phyloP scores from a whole-genome alignment of 2,797 vertebrate genomes.

The Arctocebus calabarensis region DNA sequence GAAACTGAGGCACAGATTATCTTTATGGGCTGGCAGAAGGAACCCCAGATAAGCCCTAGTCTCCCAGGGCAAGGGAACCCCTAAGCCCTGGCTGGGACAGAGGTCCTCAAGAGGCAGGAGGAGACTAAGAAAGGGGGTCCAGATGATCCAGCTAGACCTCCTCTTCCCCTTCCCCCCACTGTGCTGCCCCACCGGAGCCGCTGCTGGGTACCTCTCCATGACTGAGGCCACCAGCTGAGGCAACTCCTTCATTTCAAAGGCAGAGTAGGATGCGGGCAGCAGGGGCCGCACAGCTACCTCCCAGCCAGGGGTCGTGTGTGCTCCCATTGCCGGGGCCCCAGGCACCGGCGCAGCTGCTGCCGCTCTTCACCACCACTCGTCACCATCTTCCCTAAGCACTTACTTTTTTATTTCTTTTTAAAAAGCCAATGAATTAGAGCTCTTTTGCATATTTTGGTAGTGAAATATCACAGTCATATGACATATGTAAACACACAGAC shows the following conservation, averaged over 20 bases:
- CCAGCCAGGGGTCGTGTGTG: slow-evolving; percentile 93
- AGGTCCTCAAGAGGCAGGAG: neutral
- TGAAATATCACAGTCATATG: no score
- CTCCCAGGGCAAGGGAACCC: neutral
- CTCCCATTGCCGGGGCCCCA: slow-evolving; percentile 64
- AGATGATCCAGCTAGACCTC: neutral
- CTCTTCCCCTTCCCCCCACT: slow-evolving; percentile 4
- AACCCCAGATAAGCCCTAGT: neutral
- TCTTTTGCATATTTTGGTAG: no score
- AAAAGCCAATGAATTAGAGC: no score
- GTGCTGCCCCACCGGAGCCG: slow-evolving; percentile 64
- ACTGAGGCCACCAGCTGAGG: slow-evolving; percentile 98
- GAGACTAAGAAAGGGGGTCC: neutral
- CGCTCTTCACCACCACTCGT: slow-evolving; percentile 83
- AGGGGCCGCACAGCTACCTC: slow-evolving; percentile 97
- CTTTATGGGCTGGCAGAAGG: neutral
- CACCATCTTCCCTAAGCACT: slow-evolving; percentile 80
- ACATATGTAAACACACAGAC: no score
- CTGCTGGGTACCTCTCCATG: slow-evolving; percentile 94
- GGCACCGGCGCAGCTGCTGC: slow-evolving; percentile 69
- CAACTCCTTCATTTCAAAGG: slow-evolving; percentile 98
- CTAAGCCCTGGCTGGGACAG: neutral
- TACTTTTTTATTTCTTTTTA: no score
- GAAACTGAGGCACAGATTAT: slow-evolving; percentile 70
- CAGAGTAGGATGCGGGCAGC: slow-evolving; percentile 97